phyloP scores from a whole-genome alignment of 2,888 invertebrate genomes.

The Dynastes maya region DNA sequence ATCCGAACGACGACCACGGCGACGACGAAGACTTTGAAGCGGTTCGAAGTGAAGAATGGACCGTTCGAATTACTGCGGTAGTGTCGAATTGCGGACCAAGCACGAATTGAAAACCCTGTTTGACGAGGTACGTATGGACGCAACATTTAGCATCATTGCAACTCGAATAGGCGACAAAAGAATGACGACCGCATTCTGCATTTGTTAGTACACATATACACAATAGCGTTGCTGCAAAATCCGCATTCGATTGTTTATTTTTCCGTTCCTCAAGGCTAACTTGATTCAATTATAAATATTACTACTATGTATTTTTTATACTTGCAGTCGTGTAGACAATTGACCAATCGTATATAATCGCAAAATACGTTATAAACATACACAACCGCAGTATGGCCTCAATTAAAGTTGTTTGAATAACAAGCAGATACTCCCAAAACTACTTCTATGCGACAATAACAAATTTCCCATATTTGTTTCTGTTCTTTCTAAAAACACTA shows the following conservation, averaged over 20 bases:
- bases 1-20: background rate
- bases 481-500: too few species aligned
- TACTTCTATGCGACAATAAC: too few species aligned
- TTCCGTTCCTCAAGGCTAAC: background rate
- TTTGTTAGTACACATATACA: background rate
- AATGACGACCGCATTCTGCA: background rate
- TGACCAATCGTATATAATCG: too few species aligned
- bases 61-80: background rate
- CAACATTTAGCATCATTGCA: background rate
- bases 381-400: too few species aligned
- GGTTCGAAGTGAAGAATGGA: background rate
- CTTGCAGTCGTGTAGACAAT: too few species aligned
- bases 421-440: too few species aligned
- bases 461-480: too few species aligned
- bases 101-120: slow-evolving; percentile 27
- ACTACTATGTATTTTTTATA: background rate
- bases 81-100: slow-evolving; percentile 4
- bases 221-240: background rate
- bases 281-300: background rate
- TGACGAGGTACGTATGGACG: slow-evolving; percentile 17
- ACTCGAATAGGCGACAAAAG: too few species aligned
- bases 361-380: too few species aligned
- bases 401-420: too few species aligned
- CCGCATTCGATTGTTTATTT: background rate
- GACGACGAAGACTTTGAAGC: too few species aligned